Conservation (phyloP, 1,140 invertebrate genomes). For the Bombus pyrosoma region DNA sequence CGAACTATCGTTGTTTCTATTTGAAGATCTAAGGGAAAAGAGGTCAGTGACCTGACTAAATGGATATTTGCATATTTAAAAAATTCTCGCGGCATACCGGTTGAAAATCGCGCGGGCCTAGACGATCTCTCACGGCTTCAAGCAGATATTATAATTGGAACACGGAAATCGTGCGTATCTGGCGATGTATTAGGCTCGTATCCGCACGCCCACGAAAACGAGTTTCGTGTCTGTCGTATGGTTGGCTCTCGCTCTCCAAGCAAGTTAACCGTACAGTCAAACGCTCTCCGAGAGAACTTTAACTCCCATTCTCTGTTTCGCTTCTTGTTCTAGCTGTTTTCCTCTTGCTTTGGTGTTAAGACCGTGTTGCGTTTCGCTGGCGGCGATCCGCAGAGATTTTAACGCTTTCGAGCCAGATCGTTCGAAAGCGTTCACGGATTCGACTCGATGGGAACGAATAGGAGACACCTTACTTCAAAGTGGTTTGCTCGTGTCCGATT, state of each 20-base stretch:
- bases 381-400: neutral
- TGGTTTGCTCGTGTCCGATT: neutral
- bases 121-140: neutral
- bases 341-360: neutral
- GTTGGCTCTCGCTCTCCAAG: neutral
- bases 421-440: neutral
- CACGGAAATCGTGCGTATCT: slow-evolving; percentile 36
- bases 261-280: neutral
- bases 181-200: slow-evolving; percentile 14
- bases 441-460: slow-evolving; percentile 13
- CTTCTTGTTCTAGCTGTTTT: neutral
- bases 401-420: neutral
- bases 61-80: too few species aligned
- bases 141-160: slow-evolving; percentile 44
- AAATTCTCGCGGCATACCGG: too few species aligned
- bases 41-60: too few species aligned
- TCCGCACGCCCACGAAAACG: slow-evolving; percentile 20
- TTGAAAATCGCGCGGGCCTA: too few species aligned
- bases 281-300: neutral
- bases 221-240: neutral
- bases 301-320: neutral
- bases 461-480: neutral
- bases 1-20: too few species aligned
- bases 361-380: neutral
- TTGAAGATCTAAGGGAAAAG: too few species aligned